Base-by-base conservation (phyloP, 2,797 vertebrate species). In the Macropus fuliginosus region DNA sequence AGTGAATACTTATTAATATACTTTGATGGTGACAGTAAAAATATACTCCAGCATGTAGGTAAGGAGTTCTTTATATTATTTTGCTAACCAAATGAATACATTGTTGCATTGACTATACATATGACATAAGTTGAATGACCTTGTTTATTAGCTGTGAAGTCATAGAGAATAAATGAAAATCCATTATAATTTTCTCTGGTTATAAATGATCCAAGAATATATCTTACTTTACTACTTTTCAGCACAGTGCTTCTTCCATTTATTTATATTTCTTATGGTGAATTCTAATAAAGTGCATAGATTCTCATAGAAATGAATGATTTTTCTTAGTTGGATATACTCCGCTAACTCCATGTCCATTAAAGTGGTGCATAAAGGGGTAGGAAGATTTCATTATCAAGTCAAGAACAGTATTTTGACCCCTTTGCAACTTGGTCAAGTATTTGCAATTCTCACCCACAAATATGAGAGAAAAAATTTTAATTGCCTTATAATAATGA, bases 241-340 rank as follows among this genome's bases (percentile, higher is more conserved):
- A 94, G 97, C 90, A 87, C 96, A 98, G 92, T 93, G 95, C 94
- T 97, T 97, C 50, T 89, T 92, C 40, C 81, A 98, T 96, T 97
- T 97, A 96, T 98, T 98, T 95, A 97, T 97, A 97, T 97, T 96
- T 62, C 92, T 97, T 95, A 97, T 97, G n/a, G 66, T 94, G 94
- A 98, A 97, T 98, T 94, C 52, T 87, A 93, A 55, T 95, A 97
- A 96, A 98, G 55, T 97, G 94, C 98, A 98, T 97, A 96, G 94
- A 96, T 97, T 97, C 91, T 98, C 91, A 97, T 97, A 97, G 97
- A 98, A 98, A 97, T 98, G 93, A 98, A 97, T 97, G 94, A 97
- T 91, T 96, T 97, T 74, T 95, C 93, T 95, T 95, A 96, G 95
- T 62, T 94, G 97, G 95, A 97, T 98, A 96, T 94, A 98, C 97